These are phyloP conservation scores for Melanerpes aurifrons DNA, from an alignment of 2,113 vertebrate genomes.

Conservation along the genomic window DNA sequence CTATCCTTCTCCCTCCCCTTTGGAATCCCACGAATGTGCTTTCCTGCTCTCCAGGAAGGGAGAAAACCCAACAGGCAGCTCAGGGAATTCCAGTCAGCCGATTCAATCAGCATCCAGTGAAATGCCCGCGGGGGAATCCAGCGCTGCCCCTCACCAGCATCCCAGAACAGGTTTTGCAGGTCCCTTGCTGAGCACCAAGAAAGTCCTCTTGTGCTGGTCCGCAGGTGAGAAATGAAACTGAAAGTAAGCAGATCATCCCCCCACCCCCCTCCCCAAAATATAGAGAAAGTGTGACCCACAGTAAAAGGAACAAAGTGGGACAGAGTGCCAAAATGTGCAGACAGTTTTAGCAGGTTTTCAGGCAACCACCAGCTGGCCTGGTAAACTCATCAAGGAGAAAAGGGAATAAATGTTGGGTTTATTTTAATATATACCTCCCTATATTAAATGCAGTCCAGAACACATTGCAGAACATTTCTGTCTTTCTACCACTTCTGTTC, in stretches of 20 bases:
- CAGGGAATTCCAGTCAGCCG: neutral
- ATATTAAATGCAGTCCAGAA: neutral
- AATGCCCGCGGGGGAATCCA: neutral
- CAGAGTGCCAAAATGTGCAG: neutral
- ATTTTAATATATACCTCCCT: neutral
- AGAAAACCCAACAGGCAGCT: neutral
- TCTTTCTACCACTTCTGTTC: neutral
- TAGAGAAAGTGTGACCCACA: rapidly evolving
- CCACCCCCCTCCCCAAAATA: neutral
- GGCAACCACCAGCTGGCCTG: neutral
- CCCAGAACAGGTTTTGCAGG: rapidly evolving
- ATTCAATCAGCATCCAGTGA: neutral
- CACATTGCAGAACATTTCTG: neutral
- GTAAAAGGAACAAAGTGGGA: neutral
- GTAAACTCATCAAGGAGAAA: neutral
- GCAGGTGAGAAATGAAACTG: rapidly evolving
- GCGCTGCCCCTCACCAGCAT: neutral
- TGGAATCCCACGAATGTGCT: slow-evolving; percentile 50
- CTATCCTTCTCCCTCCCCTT: slow-evolving; percentile 37
- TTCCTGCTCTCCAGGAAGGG: slow-evolving; percentile 23
- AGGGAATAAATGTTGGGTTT: neutral
- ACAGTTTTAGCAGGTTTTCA: neutral
- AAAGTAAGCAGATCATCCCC: neutral
- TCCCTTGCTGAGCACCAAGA: neutral
- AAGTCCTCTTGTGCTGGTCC: neutral